A percentile compares a stretch with the other conserved stretches of the same genome.
These are phyloP conservation scores for Trachelus tabidus DNA, from an alignment of 2,888 invertebrate species.

Conservation along the genomic window DNA sequence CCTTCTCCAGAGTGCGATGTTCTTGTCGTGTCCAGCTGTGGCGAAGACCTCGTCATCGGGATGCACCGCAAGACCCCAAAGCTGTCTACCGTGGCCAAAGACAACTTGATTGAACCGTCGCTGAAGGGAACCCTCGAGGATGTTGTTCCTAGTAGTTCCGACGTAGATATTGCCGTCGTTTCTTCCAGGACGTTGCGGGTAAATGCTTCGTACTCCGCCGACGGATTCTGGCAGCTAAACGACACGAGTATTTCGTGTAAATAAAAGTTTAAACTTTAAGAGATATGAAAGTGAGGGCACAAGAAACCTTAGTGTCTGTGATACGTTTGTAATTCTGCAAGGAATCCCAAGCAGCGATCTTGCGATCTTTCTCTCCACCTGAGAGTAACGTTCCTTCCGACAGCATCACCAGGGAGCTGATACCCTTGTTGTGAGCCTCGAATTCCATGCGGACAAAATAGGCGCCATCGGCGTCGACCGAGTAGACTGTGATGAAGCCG, in stretches of 20 bases:
- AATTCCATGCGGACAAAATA: conserved; percentile 91
- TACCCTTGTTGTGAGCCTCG: conserved; percentile 89
- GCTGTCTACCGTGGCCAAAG: conserved; percentile 88
- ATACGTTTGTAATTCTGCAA: conserved; percentile 90
- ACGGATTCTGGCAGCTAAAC: conserved; percentile 84
- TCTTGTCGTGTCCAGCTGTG: conserved; percentile 91
- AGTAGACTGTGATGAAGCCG: conserved; percentile 91
- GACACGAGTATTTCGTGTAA: conserved; percentile 11
- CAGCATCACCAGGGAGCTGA: conserved; percentile 87
- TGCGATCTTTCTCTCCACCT: conserved; percentile 90
- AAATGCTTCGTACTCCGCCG: conserved; percentile 90
- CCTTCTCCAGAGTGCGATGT: conserved; percentile 90
- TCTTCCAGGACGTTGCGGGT: conserved; percentile 87
- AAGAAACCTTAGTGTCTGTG: conserved; percentile 83
- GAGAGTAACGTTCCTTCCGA: conserved; percentile 91
- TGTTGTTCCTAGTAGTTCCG: conserved; percentile 89
- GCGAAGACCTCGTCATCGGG: conserved; percentile 92
- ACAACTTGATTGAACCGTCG: conserved; percentile 87
- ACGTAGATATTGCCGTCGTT: conserved; percentile 93
- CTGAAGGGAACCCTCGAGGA: conserved; percentile 90
- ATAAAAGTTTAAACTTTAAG: conserved; percentile 7
- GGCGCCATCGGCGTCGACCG: conserved; percentile 88
- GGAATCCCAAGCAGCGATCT: conserved; percentile 93
- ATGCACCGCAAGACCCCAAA: conserved; percentile 90
- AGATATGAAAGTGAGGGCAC: not conserved